Evolutionary conservation across 2,113 vertebrate genomes (phyloP).

Genomic region (Lepus europaeus): DNA sequence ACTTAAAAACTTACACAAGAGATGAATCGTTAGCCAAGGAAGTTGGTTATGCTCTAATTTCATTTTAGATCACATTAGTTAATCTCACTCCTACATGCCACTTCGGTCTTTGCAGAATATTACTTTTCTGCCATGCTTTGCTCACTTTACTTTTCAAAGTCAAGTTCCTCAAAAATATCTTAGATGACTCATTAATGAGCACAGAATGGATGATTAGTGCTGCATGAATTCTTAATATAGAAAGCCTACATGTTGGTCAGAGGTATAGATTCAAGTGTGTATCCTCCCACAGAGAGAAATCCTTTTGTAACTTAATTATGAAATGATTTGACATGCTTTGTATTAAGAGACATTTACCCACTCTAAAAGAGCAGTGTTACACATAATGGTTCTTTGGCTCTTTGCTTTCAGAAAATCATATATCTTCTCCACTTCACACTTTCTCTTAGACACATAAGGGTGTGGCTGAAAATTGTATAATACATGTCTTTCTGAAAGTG

Average conservation of each 20-base stretch:
- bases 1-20: not conserved
- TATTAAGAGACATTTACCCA: not conserved
- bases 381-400: not conserved
- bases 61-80: not conserved
- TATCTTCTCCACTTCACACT: not conserved
- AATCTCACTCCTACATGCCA: not conserved
- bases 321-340: not conserved
- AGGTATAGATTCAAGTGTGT: not conserved
- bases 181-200: not conserved
- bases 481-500: not conserved
- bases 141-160: slow-evolving; percentile 37
- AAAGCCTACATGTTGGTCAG: not conserved
- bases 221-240: not conserved
- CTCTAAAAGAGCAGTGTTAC: not conserved
- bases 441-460: not conserved
- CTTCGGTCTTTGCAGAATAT: not conserved
- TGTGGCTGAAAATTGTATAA: not conserved
- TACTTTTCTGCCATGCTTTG: not conserved
- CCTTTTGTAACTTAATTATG: not conserved
- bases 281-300: not conserved
- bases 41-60: not conserved
- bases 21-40: not conserved
- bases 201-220: not conserved
- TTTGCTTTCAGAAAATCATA: slow-evolving; percentile 31
- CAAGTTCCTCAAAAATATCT: not conserved